Base-by-base conservation (phyloP, 2,888 invertebrate species). In the Odontomyia ornata region DNA sequence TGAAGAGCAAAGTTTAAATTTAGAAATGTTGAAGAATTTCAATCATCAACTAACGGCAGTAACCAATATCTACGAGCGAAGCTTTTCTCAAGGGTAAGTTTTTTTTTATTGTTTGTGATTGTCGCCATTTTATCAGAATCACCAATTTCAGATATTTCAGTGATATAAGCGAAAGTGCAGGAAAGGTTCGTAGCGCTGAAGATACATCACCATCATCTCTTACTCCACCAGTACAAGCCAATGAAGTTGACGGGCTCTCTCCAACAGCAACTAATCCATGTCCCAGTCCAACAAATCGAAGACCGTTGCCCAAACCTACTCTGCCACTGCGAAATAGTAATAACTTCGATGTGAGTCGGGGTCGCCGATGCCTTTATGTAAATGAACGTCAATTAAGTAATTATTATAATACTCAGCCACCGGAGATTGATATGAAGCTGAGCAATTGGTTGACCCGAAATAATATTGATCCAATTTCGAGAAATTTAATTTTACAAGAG, bases 361-460 rank as follows among this genome's bases (percentile, higher is more conserved):
- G 65, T 28, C 77, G 62, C 81, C 83, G 81, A 82, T 56, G 27
- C 77, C 60, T 47, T 11, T 28, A 36, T 60, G 72, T 56, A 23
- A 60, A 71, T 56, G 77, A 81, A 62, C 75, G 78, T 5, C 81
- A 83, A 0, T 81, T 60, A 9, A 76, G 71, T 23, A 79, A 78
- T 60, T 84, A 67, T 84, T 85, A 36, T 82, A 84, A 82, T 84
- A 85, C 73, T 85, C 77, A 81, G 83, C 81, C 80, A 86, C 85
- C 85, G 81, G 86, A 84, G 76, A 82, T 88, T 81, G 91, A 92
- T 83, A 85, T 87, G 43, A 88, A 89, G 81, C 86, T 97, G 52
- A 89, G 91, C 0, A 89, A 91, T 46, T 97, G 97, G 96, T 86
- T 95, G 64, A 85, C 89, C 57, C 88, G 90, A 1, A 88, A 94